Conservation (phyloP, 2,113 vertebrate species). For the Nesoenas mayeri region DNA sequence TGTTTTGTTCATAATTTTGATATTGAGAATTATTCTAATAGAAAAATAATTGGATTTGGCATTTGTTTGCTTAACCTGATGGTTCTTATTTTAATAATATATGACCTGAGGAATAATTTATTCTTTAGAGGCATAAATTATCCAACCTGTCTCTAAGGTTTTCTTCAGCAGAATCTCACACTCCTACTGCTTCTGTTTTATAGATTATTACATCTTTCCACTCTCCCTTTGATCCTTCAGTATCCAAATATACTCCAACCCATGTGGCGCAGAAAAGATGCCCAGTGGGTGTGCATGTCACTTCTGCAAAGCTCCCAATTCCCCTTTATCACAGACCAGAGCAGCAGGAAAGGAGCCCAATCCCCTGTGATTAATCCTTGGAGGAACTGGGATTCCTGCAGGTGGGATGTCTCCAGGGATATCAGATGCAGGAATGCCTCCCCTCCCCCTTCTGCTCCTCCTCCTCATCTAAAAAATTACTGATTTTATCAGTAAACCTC, state of each 20-base stretch:
- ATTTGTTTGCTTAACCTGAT: constrained; percentile 23
- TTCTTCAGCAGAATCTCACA: background rate
- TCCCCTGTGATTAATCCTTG: fast-evolving
- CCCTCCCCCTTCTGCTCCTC: background rate
- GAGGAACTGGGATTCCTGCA: background rate
- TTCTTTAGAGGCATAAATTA: constrained; percentile 11
- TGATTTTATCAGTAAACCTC: background rate
- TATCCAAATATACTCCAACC: background rate
- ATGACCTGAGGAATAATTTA: constrained; percentile 13
- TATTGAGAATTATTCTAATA: constrained; percentile 52
- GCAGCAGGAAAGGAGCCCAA: background rate
- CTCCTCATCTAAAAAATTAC: background rate
- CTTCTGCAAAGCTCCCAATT: background rate
- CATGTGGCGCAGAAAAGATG: fast-evolving
- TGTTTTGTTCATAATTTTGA: constrained; percentile 24
- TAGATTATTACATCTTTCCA: background rate
- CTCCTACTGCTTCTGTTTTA: background rate
- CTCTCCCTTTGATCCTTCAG: background rate
- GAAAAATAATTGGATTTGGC: constrained; percentile 29
- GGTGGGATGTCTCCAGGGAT: background rate
- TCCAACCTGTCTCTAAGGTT: background rate
- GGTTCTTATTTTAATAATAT: constrained; percentile 36
- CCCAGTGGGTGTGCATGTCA: background rate
- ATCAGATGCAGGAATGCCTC: background rate
- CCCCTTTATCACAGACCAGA: background rate